Conservation (phyloP, 2,888 invertebrate genomes). For the Pseudanteris insignis region DNA sequence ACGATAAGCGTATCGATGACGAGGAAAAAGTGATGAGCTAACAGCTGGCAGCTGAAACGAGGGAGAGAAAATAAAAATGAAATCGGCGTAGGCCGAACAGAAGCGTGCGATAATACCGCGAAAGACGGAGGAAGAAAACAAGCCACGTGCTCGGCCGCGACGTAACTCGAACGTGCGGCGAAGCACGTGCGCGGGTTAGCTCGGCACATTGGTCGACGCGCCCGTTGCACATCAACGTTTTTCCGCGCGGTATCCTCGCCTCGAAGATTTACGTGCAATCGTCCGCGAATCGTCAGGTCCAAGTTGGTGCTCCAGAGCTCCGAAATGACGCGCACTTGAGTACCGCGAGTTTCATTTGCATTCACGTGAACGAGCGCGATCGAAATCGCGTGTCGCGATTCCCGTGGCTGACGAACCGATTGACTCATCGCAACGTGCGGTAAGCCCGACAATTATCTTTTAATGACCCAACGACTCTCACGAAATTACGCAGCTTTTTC, state of each 20-base stretch:
- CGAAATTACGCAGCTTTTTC: too few species aligned
- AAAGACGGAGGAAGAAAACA: constrained; percentile 19
- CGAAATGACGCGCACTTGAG: constrained; percentile 25
- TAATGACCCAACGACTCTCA: too few species aligned
- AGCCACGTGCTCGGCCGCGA: constrained; percentile 26
- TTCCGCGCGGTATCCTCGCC: constrained; percentile 3
- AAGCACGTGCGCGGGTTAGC: constrained; percentile 25
- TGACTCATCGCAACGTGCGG: constrained; percentile 1
- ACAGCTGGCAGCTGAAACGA: not conserved
- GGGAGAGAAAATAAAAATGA: too few species aligned
- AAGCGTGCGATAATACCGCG: constrained; percentile 11
- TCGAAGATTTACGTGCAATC: not conserved
- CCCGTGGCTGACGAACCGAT: constrained; percentile 2
- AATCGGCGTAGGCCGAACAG: constrained; percentile 5
- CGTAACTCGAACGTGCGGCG: constrained; percentile 31
- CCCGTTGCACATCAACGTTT: not conserved
- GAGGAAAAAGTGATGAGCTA: not conserved
- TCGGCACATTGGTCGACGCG: constrained; percentile 7
- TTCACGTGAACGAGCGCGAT: constrained; percentile 41
- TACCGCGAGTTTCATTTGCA: constrained; percentile 20
- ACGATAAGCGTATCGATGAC: not conserved
- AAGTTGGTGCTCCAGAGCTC: too few species aligned
- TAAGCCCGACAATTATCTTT: too few species aligned
- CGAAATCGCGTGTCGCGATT: constrained; percentile 5
- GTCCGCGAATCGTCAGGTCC: not conserved